These are phyloP conservation scores for Euwallacea fornicatus DNA, from an alignment of 1,140 invertebrate genomes.

Conservation along the genomic window DNA sequence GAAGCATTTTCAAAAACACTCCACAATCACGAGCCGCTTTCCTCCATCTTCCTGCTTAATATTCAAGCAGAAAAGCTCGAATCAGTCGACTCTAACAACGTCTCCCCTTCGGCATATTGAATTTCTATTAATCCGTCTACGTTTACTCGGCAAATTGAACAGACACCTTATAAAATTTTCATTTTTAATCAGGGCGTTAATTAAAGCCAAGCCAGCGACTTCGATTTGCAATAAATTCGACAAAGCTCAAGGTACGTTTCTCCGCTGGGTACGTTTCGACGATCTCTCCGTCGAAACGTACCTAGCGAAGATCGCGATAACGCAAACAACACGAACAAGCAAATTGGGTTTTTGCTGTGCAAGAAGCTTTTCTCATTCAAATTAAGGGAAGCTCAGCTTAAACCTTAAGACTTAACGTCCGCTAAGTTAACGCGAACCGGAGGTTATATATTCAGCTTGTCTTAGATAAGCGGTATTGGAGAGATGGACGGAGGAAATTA, in stretches of 20 bases:
- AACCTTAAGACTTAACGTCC: conserved; percentile 12
- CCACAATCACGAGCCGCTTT: no score
- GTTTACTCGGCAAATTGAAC: background rate
- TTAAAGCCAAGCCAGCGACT: no score
- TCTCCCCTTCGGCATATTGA: conserved; percentile 18
- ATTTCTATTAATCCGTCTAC: conserved; percentile 14
- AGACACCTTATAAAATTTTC: background rate
- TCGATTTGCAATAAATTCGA: no score
- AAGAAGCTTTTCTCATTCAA: conserved; percentile 15
- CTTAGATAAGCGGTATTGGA: conserved; percentile 20
- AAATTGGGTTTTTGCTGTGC: conserved; percentile 10
- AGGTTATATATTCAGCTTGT: conserved; percentile 19
- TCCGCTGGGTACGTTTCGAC: no score
- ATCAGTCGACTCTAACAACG: conserved; percentile 14
- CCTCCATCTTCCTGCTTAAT: conserved; percentile 2
- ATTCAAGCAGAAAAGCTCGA: conserved; percentile 4
- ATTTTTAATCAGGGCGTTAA: background rate
- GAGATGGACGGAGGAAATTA: conserved; percentile 16
- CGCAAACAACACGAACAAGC: background rate
- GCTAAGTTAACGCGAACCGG: conserved; percentile 9
- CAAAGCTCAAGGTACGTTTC: no score
- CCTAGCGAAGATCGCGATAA: background rate
- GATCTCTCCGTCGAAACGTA: no score
- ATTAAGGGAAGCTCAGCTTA: conserved; percentile 13
- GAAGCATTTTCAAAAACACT: no score